These are phyloP conservation scores for Engystomops pustulosus DNA, from an alignment of 2,113 vertebrate species.

Conservation along the genomic window DNA sequence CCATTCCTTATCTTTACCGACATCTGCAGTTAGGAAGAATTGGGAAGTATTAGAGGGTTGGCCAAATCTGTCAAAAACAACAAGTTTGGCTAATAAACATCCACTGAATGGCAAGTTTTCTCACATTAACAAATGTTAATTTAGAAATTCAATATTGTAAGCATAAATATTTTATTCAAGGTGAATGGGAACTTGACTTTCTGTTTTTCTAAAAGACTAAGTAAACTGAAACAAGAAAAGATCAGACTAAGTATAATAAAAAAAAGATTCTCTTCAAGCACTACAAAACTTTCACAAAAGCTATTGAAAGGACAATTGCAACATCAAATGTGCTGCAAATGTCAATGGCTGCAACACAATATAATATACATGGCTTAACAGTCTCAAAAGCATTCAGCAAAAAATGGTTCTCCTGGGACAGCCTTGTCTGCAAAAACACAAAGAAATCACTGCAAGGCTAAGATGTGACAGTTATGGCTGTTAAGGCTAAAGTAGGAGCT, in stretches of 20 bases:
- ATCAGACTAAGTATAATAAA: not conserved
- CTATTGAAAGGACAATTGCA: constrained; percentile 24
- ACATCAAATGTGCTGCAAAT: constrained; percentile 25
- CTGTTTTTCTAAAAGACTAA: too few relatives aligned
- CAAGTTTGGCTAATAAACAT: too few relatives aligned
- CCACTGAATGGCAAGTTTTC: too few relatives aligned
- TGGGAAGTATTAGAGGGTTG: too few relatives aligned
- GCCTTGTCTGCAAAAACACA: constrained; percentile 5
- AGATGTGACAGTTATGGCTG: constrained; percentile 17
- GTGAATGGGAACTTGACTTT: too few relatives aligned
- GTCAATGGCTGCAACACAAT: constrained; percentile 22
- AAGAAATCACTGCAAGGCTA: constrained; percentile 6
- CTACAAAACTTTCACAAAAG: not conserved
- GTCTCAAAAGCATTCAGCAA: not conserved
- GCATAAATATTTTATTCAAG: too few relatives aligned
- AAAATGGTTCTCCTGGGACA: constrained; percentile 1
- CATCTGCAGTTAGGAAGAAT: too few relatives aligned
- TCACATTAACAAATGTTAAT: too few relatives aligned
- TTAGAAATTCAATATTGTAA: too few relatives aligned
- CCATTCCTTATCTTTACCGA: too few relatives aligned
- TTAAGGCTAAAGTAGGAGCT: not conserved
- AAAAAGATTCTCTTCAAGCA: not conserved
- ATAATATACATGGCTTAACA: constrained; percentile 15
- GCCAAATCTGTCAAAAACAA: too few relatives aligned
- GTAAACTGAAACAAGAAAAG: not conserved